Base-by-base conservation (phyloP, 2,113 vertebrate species). In the Pseudorectes ferrugineus region DNA sequence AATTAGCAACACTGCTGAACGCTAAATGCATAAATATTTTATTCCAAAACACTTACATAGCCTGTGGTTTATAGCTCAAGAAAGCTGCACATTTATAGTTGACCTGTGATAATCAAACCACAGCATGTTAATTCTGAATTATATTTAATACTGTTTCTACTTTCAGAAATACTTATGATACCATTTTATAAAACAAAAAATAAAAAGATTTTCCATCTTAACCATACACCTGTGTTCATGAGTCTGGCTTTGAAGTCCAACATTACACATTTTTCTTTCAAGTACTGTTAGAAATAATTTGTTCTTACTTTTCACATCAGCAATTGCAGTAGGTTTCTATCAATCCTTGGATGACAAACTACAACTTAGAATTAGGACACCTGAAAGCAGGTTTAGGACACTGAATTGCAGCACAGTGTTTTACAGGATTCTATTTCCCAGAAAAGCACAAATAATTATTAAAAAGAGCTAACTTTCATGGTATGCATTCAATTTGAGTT, bases 1-100 rank as follows among this genome's bases (percentile, higher is more conserved):
- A 86, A 94, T 96, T 84, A 96, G 72, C 42, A 82, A 49, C 82
- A 46, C 63, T 86, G 74, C 72, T 76, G 67, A 97, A 92, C 3
- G 45, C 17, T 87, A 94, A 88, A 78, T 40, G 29, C 59, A 95
- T 95, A 86, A 94, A 93, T 95, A 93, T 92, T 97, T 96, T 89
- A 97, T 93, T 88, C 38, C 40, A 73, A 82, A 95, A 88, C 61
- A 89, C 85, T 96, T 79, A 87, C n/a, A 79, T 33, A 77, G 88
- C 48, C 87, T 51, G 38, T 79, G 46, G 78, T 94, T 96, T 95
- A 74, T 52, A 94, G 67, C 74, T 84, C 54, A 84, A 86, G 71
- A 59, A 93, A 85, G 74, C 5, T 66, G 74, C 25, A 54, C 68
- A 28, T 88, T 86, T 91, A 61, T 21, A 86, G 79, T 14, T 80